Base-by-base conservation (phyloP, 1,140 invertebrate genomes). In the Trialeurodes vaporariorum region DNA sequence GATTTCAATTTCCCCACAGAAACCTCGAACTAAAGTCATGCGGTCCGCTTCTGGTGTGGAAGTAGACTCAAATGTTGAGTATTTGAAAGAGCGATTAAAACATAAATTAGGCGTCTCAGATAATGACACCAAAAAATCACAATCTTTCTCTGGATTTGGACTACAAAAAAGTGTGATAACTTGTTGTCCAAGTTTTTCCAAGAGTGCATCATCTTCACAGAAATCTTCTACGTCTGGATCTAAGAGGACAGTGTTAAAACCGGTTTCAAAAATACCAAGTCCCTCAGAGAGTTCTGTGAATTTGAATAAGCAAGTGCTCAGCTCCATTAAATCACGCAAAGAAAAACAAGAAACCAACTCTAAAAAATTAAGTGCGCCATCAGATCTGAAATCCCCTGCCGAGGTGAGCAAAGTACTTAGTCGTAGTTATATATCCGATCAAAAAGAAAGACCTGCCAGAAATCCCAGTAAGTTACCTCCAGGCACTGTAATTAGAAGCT, bases 351-450 rank as follows among this genome's bases (percentile, higher is more conserved):
- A 27, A 72, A 71, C 65, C 22, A 1, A 24, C 5, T 26, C 27
- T 26, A 58, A 13, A 12, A 78, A 75, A 67, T 71, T 82, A 5
- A 76, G 76, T 25, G 79, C 77, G 70, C 81, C 79, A 1, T 79
- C 82, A 0, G 83, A 84, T 60, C 72, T 87, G 1, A 78, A 84
- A 27, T 84, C 83, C 1, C 81, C 83, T 0, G 78, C 78, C 40
- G 83, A 87, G 72, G 82, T 84, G 1, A 82, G 81, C 66, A 85
- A 83, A 73, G 81, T 80, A 1, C 73, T 85, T 25, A 81, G 80
- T 24, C 81, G 77, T 61, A 76, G 76, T 24, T 75, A 73, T 65
- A 70, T 49, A 9, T 9, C 34, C 5, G 34, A 49, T 49, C 34
- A 73, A 1, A 74, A 70, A 25, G 72, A 77, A 73, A 72, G 65